Conservation (phyloP, 2,113 vertebrate genomes). For the Turdus rufiventris region DNA sequence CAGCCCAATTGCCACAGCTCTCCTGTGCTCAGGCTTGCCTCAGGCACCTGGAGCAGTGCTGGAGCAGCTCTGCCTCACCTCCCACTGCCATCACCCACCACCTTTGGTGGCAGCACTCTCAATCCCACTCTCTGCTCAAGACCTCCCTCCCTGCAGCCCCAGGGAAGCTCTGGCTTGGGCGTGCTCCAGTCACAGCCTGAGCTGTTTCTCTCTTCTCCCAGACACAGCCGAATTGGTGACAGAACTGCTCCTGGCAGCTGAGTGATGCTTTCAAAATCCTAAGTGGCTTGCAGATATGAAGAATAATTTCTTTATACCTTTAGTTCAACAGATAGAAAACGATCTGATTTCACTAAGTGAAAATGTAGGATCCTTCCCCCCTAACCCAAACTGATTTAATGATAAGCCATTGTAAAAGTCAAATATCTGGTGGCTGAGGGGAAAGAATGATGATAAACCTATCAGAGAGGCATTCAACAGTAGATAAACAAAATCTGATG, state of each 20-base stretch:
- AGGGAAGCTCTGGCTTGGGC: neutral
- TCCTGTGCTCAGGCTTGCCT: neutral
- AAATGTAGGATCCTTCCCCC: neutral
- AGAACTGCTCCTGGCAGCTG: conserved; percentile 18
- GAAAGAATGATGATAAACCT: neutral
- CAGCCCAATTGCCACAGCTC: neutral
- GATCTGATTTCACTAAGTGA: neutral
- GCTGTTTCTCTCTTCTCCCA: neutral
- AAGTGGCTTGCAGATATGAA: neutral
- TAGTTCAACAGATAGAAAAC: neutral
- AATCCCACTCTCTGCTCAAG: neutral
- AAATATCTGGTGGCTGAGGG: neutral
- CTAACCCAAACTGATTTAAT: neutral
- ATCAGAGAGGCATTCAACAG: neutral
- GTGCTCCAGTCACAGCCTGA: neutral
- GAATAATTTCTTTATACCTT: neutral
- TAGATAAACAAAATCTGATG: neutral
- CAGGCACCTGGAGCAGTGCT: neutral
- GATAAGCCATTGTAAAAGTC: neutral
- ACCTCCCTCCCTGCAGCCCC: neutral
- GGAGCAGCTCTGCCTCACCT: neutral
- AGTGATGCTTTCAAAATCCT: neutral
- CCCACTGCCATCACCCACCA: neutral
- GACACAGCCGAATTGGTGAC: neutral
- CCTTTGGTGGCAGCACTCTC: neutral